A percentile compares a stretch with the other conserved stretches of the same genome.
phyloP scores from a whole-genome alignment of 1,140 invertebrate species.

The Drosophila insularis region DNA sequence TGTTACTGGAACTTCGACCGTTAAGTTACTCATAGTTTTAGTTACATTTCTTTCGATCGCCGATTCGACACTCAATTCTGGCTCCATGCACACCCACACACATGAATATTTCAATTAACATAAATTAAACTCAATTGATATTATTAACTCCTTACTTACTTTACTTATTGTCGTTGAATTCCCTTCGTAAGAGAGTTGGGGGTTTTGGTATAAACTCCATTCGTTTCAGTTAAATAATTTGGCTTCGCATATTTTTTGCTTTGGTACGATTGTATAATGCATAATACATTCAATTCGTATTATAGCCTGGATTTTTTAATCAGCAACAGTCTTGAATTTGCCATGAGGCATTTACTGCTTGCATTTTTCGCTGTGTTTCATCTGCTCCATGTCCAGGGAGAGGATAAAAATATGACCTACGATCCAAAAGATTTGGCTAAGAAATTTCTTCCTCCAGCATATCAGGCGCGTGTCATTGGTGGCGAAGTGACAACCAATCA shows the following conservation, averaged over 20 bases:
- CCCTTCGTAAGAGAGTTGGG: neutral
- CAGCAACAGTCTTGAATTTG: neutral
- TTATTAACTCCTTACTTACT: conserved; percentile 18
- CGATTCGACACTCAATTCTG: neutral
- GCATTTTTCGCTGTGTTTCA: neutral
- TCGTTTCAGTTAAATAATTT: conserved; percentile 30
- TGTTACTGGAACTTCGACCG: conserved; percentile 59
- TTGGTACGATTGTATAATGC: too few relatives aligned
- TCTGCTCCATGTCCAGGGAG: neutral
- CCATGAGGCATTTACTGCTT: conserved; percentile 12
- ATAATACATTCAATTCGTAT: neutral
- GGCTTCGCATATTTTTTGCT: conserved; percentile 4
- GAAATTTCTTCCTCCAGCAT: neutral
- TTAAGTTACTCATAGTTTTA: conserved; percentile 61
- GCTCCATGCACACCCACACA: neutral
- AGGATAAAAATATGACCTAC: neutral
- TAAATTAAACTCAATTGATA: conserved; percentile 63
- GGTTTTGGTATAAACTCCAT: conserved; percentile 16
- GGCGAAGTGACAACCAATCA: conserved; percentile 46
- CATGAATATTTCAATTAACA: conserved; percentile 49
- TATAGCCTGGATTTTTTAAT: neutral
- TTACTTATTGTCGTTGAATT: neutral
- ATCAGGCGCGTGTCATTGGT: conserved; percentile 50
- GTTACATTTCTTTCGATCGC: neutral
- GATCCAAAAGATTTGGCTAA: conserved; percentile 14